phyloP scores from a whole-genome alignment of 1,140 invertebrate species.

The Asbolus verrucosus region DNA sequence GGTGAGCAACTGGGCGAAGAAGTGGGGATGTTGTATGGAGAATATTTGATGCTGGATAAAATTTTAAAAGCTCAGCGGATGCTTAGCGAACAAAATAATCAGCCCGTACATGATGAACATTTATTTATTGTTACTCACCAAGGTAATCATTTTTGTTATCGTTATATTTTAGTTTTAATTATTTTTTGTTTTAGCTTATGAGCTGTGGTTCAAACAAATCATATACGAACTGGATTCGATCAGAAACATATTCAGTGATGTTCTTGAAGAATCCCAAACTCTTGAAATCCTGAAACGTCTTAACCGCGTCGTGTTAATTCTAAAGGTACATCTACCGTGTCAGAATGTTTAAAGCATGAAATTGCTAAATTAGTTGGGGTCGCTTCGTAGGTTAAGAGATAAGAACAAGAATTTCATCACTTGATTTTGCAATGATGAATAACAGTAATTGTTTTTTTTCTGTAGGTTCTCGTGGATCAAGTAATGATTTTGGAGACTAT shows the following conservation, averaged over 20 bases:
- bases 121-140: slow-evolving; percentile 98
- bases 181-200: slow-evolving; percentile 87
- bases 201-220: slow-evolving; percentile 99
- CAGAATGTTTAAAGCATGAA: neutral
- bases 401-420: neutral
- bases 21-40: slow-evolving; percentile 83
- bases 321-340: slow-evolving; percentile 80
- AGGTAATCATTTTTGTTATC: too few relatives aligned
- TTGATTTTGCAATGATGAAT: neutral
- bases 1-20: slow-evolving; percentile 71
- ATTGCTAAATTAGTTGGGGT: neutral
- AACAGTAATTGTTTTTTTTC: neutral
- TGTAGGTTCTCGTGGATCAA: slow-evolving; percentile 93
- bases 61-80: slow-evolving; percentile 88
- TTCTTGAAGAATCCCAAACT: slow-evolving; percentile 91
- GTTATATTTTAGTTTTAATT: too few relatives aligned
- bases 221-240: slow-evolving; percentile 97
- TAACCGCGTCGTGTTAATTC: slow-evolving; percentile 91
- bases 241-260: slow-evolving; percentile 81
- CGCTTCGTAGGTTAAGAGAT: neutral
- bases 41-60: slow-evolving; percentile 92
- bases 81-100: slow-evolving; percentile 78
- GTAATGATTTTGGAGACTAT: slow-evolving; percentile 98
- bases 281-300: slow-evolving; percentile 93
- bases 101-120: slow-evolving; percentile 95